Evolutionary conservation across 2,888 invertebrate genomes (phyloP).

Genomic region (Smittia sp.): DNA sequence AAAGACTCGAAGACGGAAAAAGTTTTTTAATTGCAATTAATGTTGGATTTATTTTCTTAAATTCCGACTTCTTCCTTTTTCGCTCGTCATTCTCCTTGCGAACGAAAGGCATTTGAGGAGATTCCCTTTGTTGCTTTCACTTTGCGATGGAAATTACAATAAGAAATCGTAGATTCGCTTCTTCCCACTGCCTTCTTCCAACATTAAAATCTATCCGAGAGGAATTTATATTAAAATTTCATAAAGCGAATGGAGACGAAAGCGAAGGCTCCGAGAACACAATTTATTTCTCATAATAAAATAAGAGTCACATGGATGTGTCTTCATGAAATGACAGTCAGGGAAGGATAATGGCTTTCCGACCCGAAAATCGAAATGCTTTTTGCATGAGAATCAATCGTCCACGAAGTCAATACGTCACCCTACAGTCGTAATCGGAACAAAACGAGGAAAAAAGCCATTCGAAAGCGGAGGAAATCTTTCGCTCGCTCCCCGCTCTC

Average conservation of each 20-base stretch:
- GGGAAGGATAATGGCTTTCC: not conserved
- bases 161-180: not conserved
- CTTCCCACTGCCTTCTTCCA: constrained; percentile 7
- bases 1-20: not conserved
- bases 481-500: not conserved
- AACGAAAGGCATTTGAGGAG: not conserved
- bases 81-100: not conserved
- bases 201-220: not conserved
- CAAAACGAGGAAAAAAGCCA: not conserved
- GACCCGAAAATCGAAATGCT: constrained; percentile 1
- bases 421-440: not conserved
- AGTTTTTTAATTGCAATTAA: constrained; percentile 39
- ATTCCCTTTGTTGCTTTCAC: not conserved
- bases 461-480: not conserved
- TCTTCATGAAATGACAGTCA: constrained; percentile 16
- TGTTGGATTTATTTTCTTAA: constrained; percentile 26
- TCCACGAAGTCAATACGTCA: constrained; percentile 2
- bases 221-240: constrained; percentile 38
- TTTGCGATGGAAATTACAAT: not conserved
- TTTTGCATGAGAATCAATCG: constrained; percentile 21
- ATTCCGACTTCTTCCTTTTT: not conserved
- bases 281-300: constrained; percentile 13
- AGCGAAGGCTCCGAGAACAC: not conserved
- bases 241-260: constrained; percentile 29
- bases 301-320: not conserved